Percentiles rank a stretch among this genome's conserved stretches.
These are phyloP conservation scores for Phortica magna DNA, from an alignment of 2,888 invertebrate species.

Conservation along the genomic window DNA sequence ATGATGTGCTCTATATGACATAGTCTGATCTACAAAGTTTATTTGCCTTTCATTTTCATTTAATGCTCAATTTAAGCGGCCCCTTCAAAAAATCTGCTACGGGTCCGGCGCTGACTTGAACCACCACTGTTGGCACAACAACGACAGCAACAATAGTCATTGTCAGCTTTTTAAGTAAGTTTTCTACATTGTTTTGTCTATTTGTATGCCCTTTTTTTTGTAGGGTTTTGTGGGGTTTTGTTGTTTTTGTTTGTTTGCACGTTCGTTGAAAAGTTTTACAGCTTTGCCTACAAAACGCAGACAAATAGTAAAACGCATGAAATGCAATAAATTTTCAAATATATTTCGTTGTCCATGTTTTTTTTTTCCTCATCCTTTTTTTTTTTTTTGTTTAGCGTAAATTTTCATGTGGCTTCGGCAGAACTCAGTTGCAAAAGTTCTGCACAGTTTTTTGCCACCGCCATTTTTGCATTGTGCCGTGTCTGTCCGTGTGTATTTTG, in stretches of 20 bases:
- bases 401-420: neutral
- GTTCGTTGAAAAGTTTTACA: conserved; percentile 59
- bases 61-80: no score
- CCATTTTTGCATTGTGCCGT: neutral
- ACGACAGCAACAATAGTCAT: conserved; percentile 51
- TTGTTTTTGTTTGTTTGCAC: conserved; percentile 29
- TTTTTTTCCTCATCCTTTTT: conserved; percentile 30
- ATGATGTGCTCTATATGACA: no score
- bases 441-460: conserved; percentile 6
- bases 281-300: conserved; percentile 66
- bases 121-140: neutral
- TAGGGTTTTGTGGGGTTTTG: conserved; percentile 40
- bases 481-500: neutral
- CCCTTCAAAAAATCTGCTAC: no score
- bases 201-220: neutral
- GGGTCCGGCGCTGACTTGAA: no score
- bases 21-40: no score
- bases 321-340: conserved; percentile 71
- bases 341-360: conserved; percentile 55
- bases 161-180: conserved; percentile 68
- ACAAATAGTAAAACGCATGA: conserved; percentile 64
- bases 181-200: conserved; percentile 47
- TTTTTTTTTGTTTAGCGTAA: conserved; percentile 5
- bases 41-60: no score
- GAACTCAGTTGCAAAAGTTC: conserved; percentile 20